These are phyloP conservation scores for Nemopilema nomurai DNA, from an alignment of 30 jellyfish, hydroid and myxozoan genomes.

Conservation along the genomic window DNA sequence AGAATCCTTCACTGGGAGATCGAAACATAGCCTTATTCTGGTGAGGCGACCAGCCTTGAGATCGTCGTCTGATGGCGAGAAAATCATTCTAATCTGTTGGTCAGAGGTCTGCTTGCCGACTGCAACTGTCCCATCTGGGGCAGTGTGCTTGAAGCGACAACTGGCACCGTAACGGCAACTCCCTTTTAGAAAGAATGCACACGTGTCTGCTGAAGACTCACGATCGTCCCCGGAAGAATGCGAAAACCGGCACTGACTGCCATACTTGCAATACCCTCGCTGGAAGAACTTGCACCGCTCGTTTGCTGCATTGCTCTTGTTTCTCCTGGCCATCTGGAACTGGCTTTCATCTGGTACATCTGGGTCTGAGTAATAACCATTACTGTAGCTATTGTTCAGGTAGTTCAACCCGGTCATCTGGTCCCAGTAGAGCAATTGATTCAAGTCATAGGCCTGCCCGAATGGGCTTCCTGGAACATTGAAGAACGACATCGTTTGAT, in stretches of 20 bases:
- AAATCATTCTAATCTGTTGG: conserved; percentile 1
- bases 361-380: conserved; percentile 39
- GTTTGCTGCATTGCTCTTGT: conserved; percentile 3
- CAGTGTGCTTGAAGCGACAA: conserved; percentile 47
- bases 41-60: conserved; percentile 55
- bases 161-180: conserved; percentile 56
- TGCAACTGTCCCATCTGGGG: not conserved
- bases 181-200: conserved; percentile 54
- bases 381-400: conserved; percentile 1
- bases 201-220: not conserved
- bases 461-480: conserved; percentile 25
- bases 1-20: conserved; percentile 40
- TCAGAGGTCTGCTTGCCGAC: not conserved
- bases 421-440: conserved; percentile 59
- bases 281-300: conserved; percentile 47
- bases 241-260: conserved; percentile 38
- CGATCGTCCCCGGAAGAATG: conserved; percentile 7
- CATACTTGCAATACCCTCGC: conserved; percentile 57
- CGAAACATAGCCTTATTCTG: conserved; percentile 43
- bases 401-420: conserved; percentile 48
- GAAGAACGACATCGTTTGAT: conserved; percentile 31
- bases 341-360: conserved; percentile 63
- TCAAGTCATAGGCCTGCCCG: conserved; percentile 31
- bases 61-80: conserved; percentile 62
- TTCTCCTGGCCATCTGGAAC: conserved; percentile 32